Evolutionary conservation across 2,888 invertebrate species (phyloP), one percentile per base, ranked within the genome.

Genomic region (Nemurella pictetii): DNA sequence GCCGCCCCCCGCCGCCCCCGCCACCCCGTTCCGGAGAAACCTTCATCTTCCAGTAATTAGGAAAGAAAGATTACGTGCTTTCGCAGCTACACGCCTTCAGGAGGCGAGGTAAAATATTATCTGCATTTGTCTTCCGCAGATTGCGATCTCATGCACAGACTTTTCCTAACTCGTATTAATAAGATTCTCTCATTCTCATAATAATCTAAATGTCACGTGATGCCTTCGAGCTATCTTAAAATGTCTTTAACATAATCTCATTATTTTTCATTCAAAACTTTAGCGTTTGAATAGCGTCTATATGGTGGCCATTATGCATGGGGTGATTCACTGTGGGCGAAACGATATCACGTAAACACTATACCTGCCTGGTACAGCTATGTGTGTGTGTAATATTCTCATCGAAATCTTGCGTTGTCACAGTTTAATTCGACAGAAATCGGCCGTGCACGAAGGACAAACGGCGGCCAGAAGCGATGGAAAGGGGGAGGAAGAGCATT

Each of bases 41-140:
- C 82, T 83, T 73, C 85, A 85, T 85, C 85, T 85, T 85, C 80
- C 81, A 75, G 85, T 85, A 85, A 85, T 85, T 85, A 85, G 85
- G 85, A 85, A 85, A 85, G 85, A 85, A 85, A 85, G 84, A 85
- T 84, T 80, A 85, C 85, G 85, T 85, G 85, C 85, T 84, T 85
- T 84, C 81, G 82, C 82, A 15, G 55, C 82, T 30, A 26, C n/a
- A n/a, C 73, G 82, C 82, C 82, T 36, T 28, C 26, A 81, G 82
- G 81, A 85, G 80, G 77, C 35, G 81, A 80, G 84, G 80, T 85
- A 80, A 85, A 85, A 85, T 85, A 85, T 85, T 85, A 85, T 85
- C 85, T 85, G 85, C 85, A 85, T 85, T 85, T 85, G 85, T 85
- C 85, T 85, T 85, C 83, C 80, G 83, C 84, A 83, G 85, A 85